phyloP scores from a whole-genome alignment of 2,797 vertebrate genomes.

The Anabacerthia variegaticeps region DNA sequence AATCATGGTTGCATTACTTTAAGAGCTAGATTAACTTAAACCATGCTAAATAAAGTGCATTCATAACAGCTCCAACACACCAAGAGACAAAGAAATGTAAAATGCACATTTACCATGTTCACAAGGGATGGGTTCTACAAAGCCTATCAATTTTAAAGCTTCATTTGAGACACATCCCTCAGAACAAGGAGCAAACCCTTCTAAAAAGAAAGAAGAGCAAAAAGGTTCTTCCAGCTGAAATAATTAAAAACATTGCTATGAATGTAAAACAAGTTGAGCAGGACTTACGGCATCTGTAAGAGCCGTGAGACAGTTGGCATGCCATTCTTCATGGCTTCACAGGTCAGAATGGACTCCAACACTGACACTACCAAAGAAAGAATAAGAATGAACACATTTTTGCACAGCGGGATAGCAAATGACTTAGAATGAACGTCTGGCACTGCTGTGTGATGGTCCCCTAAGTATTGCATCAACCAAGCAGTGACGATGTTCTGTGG shows the following conservation, averaged over 20 bases:
- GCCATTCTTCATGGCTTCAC: constrained; percentile 91
- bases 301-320: constrained; percentile 90
- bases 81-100: background rate
- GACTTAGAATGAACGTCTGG: constrained; percentile 39
- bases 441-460: background rate
- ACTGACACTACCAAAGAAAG: constrained; percentile 83
- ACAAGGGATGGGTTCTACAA: background rate
- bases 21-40: background rate
- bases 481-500: background rate
- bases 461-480: background rate
- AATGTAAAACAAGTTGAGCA: background rate
- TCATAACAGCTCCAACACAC: background rate
- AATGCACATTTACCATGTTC: background rate
- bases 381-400: constrained; percentile 63
- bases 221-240: background rate
- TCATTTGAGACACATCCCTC: background rate
- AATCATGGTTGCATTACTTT: background rate
- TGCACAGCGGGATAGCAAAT: constrained; percentile 57
- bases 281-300: constrained; percentile 92
- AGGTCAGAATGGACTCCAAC: constrained; percentile 93
- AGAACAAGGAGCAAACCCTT: background rate
- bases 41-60: background rate
- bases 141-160: background rate
- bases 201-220: background rate
- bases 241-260: background rate